Conservation (phyloP, 2,888 invertebrate genomes). For the Sicus ferrugineus region DNA sequence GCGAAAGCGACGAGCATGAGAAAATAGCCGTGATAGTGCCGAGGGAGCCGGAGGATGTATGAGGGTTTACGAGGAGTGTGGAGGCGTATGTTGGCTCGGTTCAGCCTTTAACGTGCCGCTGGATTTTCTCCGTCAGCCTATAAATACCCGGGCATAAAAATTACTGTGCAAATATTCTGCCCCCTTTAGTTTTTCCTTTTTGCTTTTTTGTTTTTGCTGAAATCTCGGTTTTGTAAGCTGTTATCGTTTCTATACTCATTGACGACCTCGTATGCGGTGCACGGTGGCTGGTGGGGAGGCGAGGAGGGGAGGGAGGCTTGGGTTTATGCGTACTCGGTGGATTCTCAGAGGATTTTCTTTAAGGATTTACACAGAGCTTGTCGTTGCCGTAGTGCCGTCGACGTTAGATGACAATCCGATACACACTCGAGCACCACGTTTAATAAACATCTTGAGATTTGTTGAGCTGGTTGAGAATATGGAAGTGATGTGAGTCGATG, state of each 20-base stretch:
- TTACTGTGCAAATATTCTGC: conserved; percentile 1
- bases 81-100: background rate
- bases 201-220: background rate
- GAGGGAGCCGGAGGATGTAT: background rate
- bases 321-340: background rate
- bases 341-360: background rate
- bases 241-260: conserved; percentile 35
- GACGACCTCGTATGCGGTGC: conserved; percentile 14
- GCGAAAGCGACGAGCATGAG: too few relatives aligned
- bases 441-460: too few relatives aligned
- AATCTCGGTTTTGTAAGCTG: conserved; percentile 28
- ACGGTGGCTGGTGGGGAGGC: background rate
- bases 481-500: too few relatives aligned
- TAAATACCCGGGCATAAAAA: background rate
- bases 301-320: background rate
- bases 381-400: too few relatives aligned
- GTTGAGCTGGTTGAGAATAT: too few relatives aligned
- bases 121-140: too few relatives aligned
- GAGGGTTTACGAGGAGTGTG: conserved; percentile 48
- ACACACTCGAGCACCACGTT: too few relatives aligned
- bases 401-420: too few relatives aligned
- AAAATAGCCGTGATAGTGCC: too few relatives aligned
- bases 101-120: background rate
- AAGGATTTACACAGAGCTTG: too few relatives aligned
- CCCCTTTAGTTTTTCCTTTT: background rate